Evolutionary conservation across 2,888 invertebrate species (phyloP), one percentile per base, ranked within the genome.

Genomic region (Gortyna flavago): DNA sequence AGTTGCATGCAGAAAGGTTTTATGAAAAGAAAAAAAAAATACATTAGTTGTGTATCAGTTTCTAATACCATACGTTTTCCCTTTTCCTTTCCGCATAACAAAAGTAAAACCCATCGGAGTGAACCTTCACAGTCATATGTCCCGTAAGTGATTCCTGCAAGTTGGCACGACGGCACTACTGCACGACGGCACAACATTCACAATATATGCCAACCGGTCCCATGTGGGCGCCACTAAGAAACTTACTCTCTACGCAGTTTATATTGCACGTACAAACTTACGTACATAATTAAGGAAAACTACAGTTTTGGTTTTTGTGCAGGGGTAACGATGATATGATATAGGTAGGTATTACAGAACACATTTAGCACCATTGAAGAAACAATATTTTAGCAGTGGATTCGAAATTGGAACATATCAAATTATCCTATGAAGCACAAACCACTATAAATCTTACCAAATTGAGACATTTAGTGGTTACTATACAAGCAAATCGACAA

Each of bases 91-190:
- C 74, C 68, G 72, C 86, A 84, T 84, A 84, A 78, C 38, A 78
- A 84, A 84, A 78, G 66, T 72, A 62, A 73, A 79, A 44, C 67
- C 70, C 66, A 57, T 86, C n/a, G 21, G 79, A 79, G 70, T 38
- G 67, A 71, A 62, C 75, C 84, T 79, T 72, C 67, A 74, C 72
- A 76, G 80, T 72, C 76, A 73, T 65, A 65, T 70, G 80, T 84
- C 84, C 68, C 77, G 70, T 79, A 85, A 85, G 86, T 88, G 86
- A 87, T 85, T 77, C 76, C 75, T 35, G 72, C 82, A 81, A 77
- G 77, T 77, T 73, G 67, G 62, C 61, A 29, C 35, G 25, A 32
- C 9, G 73, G 62, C 80, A 25, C 77, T 21, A 25, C 77, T 48
- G 79, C 79, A 11, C 48, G 18, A 29, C 44, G 61, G 41, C 72